Base-by-base conservation (phyloP, 2,113 vertebrate species). In the Rhinichthys klamathensis region DNA sequence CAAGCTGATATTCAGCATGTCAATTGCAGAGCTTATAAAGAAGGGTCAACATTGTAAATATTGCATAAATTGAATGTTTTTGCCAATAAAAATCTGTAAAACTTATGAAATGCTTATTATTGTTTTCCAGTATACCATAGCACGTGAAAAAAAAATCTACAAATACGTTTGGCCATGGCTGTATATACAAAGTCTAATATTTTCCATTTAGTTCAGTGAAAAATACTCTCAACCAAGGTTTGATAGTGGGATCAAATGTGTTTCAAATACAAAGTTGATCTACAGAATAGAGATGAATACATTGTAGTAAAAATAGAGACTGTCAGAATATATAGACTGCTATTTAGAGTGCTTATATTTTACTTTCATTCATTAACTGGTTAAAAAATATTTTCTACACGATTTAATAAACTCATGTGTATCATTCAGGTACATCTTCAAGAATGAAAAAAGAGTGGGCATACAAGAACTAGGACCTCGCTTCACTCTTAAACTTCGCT, bases 401-500 rank as follows among this genome's bases (percentile, higher is more conserved):
- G 25, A 32, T 15, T 30, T 3, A 49, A 18, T 41, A 35, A 61
- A 30, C 27, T 25, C 16, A 7, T 72, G 18, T 70, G 21, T 86
- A 6, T 88, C 16, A 6, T 58, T 21, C 38, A 96, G 95, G 85
- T 99, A 99, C 15, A 97, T 99, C 80, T 99, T 99, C 91, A 99
- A 95, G 91, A 98, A 97, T 92, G 98, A 99, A 90, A 99, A 99
- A 91, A 98, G 93, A 93, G 98, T 97, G 18, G 98, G 98, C 27
- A 98, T 99, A 92, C 98, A 99, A 87, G 98, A 99, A 93, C 94
- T 99, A 73, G 98, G 98, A 27, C 98, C 98, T 60, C 96, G 98
- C 82, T 99, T 99, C 91, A 99, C 98, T 30, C 94, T 99, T 85
- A 99, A 99, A 90, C 94, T 99, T 11, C 95, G 97, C 82, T 99